phyloP scores from a whole-genome alignment of 2,797 vertebrate species.

The Carduelis carduelis region DNA sequence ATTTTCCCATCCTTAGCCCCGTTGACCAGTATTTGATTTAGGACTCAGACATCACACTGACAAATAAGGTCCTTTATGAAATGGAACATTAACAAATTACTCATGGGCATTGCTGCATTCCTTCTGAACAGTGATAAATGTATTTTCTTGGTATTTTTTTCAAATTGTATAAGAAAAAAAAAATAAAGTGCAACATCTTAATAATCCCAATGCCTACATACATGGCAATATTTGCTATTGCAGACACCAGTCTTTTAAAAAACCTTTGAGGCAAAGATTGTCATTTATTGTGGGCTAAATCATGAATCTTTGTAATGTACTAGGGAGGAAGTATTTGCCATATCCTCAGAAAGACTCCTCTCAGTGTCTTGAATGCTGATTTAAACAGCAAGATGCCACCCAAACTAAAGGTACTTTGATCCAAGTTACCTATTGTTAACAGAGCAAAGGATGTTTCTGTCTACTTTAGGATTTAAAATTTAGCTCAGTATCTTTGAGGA shows the following conservation, averaged over 20 bases:
- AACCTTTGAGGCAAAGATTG: not conserved
- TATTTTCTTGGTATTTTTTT: not conserved
- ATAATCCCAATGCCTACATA: not conserved
- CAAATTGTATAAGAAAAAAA: not conserved
- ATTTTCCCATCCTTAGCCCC: not conserved
- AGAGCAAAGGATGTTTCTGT: not conserved
- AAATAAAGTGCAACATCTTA: not conserved
- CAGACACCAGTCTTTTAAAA: not conserved
- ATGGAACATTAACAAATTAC: not conserved
- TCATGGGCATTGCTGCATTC: not conserved
- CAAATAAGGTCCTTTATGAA: constrained; percentile 12
- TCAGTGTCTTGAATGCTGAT: not conserved
- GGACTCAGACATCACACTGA: not conserved
- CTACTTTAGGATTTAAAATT: not conserved
- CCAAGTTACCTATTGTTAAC: not conserved
- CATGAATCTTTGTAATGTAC: not conserved
- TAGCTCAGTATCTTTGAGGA: not conserved
- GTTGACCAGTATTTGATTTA: not conserved
- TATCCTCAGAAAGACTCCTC: not conserved
- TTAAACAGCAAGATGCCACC: not conserved
- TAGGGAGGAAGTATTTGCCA: not conserved
- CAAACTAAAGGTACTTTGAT: not conserved
- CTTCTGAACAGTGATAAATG: not conserved
- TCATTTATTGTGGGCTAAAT: not conserved
- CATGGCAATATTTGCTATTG: not conserved